These are phyloP conservation scores for Hipparchia semele DNA, from an alignment of 2,888 invertebrate genomes.

Conservation along the genomic window DNA sequence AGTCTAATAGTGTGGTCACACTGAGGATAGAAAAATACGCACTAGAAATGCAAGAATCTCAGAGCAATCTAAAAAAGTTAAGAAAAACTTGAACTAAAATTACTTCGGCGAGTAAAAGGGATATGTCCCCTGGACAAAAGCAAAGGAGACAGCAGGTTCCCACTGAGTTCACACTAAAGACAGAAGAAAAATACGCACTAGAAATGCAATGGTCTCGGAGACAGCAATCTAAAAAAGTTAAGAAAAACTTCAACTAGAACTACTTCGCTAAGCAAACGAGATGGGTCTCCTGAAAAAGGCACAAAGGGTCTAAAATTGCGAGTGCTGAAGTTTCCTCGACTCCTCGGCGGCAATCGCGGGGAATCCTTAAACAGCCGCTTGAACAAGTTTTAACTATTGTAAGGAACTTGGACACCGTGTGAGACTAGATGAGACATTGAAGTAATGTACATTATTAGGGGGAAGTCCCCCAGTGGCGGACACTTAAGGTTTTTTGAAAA, in stretches of 20 bases:
- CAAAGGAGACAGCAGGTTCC: not conserved
- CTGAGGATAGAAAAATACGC: too few relatives aligned
- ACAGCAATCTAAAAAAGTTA: constrained; percentile 10
- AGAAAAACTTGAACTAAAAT: not conserved
- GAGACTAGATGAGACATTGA: not conserved
- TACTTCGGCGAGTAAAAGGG: not conserved
- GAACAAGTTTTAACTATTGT: constrained; percentile 31
- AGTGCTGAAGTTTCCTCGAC: constrained; percentile 24
- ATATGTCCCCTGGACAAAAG: not conserved
- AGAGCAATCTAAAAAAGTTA: not conserved
- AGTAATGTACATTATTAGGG: too few relatives aligned
- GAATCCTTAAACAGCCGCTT: constrained; percentile 33
- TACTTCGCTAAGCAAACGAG: constrained; percentile 1
- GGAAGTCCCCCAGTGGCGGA: too few relatives aligned
- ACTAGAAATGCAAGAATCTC: too few relatives aligned
- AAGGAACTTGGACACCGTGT: constrained; percentile 4
- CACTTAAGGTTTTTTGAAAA: too few relatives aligned
- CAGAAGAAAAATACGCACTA: not conserved
- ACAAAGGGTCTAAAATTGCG: constrained; percentile 31
- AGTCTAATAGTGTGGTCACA: too few relatives aligned
- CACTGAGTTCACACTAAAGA: not conserved
- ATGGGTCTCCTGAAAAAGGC: constrained; percentile 21
- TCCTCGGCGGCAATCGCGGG: constrained; percentile 15
- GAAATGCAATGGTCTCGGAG: not conserved
- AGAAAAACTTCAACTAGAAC: constrained; percentile 10